phyloP scores from a whole-genome alignment of 2,113 vertebrate species.

The Thymallus thymallus region DNA sequence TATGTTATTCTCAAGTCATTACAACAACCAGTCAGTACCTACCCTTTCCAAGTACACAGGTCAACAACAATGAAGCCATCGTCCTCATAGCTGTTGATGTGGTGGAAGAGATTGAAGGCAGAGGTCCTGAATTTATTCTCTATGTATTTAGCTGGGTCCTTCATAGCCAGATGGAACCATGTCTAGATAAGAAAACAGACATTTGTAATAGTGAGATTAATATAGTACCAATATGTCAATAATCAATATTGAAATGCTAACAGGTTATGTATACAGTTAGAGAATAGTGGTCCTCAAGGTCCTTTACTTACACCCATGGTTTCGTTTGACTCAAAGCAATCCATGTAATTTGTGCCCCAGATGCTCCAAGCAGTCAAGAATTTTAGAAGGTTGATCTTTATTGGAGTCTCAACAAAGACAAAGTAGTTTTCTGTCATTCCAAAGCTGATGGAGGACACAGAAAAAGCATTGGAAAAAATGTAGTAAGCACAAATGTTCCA shows the following conservation, averaged over 20 bases:
- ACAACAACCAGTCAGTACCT: not conserved
- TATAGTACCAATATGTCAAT: no score
- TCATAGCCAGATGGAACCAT: constrained; percentile 85
- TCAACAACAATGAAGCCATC: constrained; percentile 82
- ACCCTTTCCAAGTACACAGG: constrained; percentile 89
- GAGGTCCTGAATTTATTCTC: constrained; percentile 83
- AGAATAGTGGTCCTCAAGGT: not conserved
- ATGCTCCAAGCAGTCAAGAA: constrained; percentile 86
- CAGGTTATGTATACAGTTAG: no score
- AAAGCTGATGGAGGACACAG: constrained; percentile 71
- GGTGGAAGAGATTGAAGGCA: constrained; percentile 86
- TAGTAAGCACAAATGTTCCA: no score
- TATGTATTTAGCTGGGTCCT: constrained; percentile 77
- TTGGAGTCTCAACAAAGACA: constrained; percentile 84
- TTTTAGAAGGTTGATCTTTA: constrained; percentile 88
- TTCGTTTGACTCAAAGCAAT: constrained; percentile 86
- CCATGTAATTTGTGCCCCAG: constrained; percentile 87
- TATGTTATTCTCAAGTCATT: not conserved
- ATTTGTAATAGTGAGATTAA: no score
- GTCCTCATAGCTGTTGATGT: constrained; percentile 88
- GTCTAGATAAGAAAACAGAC: constrained; percentile 63
- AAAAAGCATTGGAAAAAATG: not conserved
- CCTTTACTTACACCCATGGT: constrained; percentile 80
- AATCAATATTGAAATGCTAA: no score
- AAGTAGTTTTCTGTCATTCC: constrained; percentile 85